phyloP scores from a whole-genome alignment of 2,888 invertebrate genomes.

The Prosopocoilus inquinatus region DNA sequence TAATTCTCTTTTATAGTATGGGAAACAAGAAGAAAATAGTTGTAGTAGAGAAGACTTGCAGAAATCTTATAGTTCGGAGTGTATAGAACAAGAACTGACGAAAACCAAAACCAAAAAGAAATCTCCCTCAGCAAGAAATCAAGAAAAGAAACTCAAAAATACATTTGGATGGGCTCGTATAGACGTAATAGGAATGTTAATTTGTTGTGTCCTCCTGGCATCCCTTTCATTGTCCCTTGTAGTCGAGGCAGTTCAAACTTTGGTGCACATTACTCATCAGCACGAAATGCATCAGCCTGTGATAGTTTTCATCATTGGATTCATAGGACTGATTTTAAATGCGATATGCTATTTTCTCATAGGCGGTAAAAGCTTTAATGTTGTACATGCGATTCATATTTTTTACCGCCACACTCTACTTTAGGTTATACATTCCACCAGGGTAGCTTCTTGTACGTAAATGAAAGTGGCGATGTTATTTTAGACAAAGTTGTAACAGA shows the following conservation, averaged over 20 bases:
- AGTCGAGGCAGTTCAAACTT: slow-evolving; percentile 78
- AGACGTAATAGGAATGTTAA: slow-evolving; percentile 80
- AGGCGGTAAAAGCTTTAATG: slow-evolving; percentile 58
- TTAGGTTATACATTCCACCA: slow-evolving; percentile 69
- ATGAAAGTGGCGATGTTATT: slow-evolving; percentile 60
- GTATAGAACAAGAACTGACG: slow-evolving; percentile 28
- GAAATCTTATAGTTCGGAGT: slow-evolving; percentile 19
- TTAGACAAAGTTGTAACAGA: slow-evolving; percentile 56
- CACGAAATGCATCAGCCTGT: slow-evolving; percentile 74
- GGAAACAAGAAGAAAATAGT: slow-evolving; percentile 29
- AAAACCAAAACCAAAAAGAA: slow-evolving; percentile 10
- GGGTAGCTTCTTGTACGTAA: slow-evolving; percentile 66
- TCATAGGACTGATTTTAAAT: slow-evolving; percentile 69
- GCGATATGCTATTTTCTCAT: slow-evolving; percentile 76
- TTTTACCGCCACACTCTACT: slow-evolving; percentile 12
- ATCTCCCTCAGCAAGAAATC: slow-evolving; percentile 20
- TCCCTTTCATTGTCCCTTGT: slow-evolving; percentile 80
- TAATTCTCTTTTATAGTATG: slow-evolving; percentile 38
- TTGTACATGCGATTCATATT: neutral
- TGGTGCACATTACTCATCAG: slow-evolving; percentile 71
- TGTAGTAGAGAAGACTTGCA: slow-evolving; percentile 15
- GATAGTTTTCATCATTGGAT: slow-evolving; percentile 70
- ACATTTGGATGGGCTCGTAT: slow-evolving; percentile 93
- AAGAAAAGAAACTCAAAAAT: slow-evolving; percentile 60
- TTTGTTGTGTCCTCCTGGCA: slow-evolving; percentile 77